Base-by-base conservation (phyloP, 1,140 invertebrate genomes). In the Ceratosolen fusciceps region DNA sequence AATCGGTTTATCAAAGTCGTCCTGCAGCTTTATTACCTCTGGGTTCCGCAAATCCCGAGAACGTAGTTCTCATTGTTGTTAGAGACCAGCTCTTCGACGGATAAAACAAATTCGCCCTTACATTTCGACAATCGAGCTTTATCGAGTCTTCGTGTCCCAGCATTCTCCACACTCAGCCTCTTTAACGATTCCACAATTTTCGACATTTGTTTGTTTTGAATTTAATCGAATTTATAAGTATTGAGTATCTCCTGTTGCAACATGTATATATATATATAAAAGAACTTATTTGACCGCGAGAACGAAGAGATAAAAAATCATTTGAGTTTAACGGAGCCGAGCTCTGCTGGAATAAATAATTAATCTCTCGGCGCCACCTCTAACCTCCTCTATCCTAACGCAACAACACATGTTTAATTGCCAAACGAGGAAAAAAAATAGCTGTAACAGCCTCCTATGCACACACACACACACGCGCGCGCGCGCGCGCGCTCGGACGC, bases 11-110 rank as follows among this genome's bases (percentile, higher is more conserved):
- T 52, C 3, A 34, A 31, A 31, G 60, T 52, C 3, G 19, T 52
- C 4, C 12, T 52, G 16, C 7, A 9, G 43, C n/a, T n/a, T 9
- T 29, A 72, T 75, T 83, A 74, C 87, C 79, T 85, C 80, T 87
- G 86, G 29, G 84, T 87, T 26, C 87, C 88, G 80, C 83, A 87
- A 34, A 90, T 75, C 54, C 76, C 82, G 0, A 90, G 80, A 39
- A 89, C 82, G 60, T 90, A 90, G 65, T 84, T 86, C 19, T 84
- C 70, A 21, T 85, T 78, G 29, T 76, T 70, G 21, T 54, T 70
- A 16, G 85, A 85, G 29, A 85, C 80, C 12, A 77, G 72, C 49
- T 89, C 85, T 62, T 88, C 85, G n/a, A 81, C 47, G 0, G 78
- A 80, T 21, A 83, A 65, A 16, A 79, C 70, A 73, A 86, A 82